Evolutionary conservation across 1,140 invertebrate genomes (phyloP), one percentile per base, ranked within the genome.

Genomic region (Spodoptera frugiperda): DNA sequence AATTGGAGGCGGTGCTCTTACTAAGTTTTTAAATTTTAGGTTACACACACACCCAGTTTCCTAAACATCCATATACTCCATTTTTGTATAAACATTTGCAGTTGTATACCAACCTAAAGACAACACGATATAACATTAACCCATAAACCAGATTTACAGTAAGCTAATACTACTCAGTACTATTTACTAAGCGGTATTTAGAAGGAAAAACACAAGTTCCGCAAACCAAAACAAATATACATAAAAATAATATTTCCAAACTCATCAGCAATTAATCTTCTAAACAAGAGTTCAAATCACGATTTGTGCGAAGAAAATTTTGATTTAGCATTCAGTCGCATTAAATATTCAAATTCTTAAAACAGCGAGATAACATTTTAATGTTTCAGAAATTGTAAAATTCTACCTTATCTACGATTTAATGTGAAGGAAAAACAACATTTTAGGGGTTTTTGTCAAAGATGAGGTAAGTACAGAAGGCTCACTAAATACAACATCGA

Each of bases 341-440:
- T 30, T 53, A 77, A 77, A 70, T 77, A 77, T 77, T 70, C 54
- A 71, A 72, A 77, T 72, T 77, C 67, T 63, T 71, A 77, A 72
- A 77, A 72, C 55, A 71, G 19, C 3, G 30, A 61, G 76, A 77
- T 77, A 77, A 71, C 15, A 21, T 51, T 71, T 25, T 44, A 77
- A 57, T 63, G 67, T 44, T 25, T 46, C 55, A 19, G 33, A 75
- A 75, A 75, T 65, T 65, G 17, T 53, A 21, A 54, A 63, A 77
- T 71, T 70, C 51, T 6, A 25, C 21, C 57, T 77, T 77, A 77
- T 77, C 68, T 63, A 21, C 57, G 17, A 65, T 39, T 55, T 77
- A 71, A 70, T 61, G 75, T 77, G 54, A 21, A 33, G 75, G 71
- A 59, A 72, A 77, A 77, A 77, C 67, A 71, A 63, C 59, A 59